Conservation (phyloP, 2,113 vertebrate species). For the human (Homo sapiens) region DNA sequence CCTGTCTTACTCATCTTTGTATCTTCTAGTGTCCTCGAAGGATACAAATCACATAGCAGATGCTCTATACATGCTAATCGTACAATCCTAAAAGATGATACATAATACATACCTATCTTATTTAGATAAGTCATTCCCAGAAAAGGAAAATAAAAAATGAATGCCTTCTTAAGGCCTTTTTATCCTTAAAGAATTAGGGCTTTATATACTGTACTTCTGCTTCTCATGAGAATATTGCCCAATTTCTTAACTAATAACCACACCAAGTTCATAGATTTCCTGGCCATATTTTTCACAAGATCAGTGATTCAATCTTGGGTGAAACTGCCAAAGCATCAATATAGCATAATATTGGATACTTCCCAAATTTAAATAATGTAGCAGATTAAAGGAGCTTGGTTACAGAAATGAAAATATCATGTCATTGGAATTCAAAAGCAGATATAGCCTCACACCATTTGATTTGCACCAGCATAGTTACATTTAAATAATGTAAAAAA, state of each 20-base stretch:
- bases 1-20: background rate
- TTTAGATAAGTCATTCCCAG: background rate
- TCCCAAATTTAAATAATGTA: conserved; percentile 62
- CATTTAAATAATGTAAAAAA: conserved; percentile 30
- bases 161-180: background rate
- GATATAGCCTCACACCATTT: background rate
- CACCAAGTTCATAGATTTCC: background rate
- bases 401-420: conserved; percentile 46
- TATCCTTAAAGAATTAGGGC: background rate
- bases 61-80: background rate
- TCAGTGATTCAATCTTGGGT: conserved; percentile 29
- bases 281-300: background rate
- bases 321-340: conserved; percentile 31
- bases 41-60: background rate
- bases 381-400: conserved; percentile 52
- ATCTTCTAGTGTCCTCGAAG: background rate
- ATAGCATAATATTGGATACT: conserved; percentile 34
- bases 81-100: background rate
- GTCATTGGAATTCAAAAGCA: conserved; percentile 50
- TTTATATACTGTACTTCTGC: background rate
- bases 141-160: background rate
- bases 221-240: background rate
- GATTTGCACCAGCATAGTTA: conserved; percentile 38
- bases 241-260: conserved; percentile 38
- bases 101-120: background rate